Conservation (phyloP, 2,113 vertebrate genomes). For the Saccopteryx bilineata region DNA sequence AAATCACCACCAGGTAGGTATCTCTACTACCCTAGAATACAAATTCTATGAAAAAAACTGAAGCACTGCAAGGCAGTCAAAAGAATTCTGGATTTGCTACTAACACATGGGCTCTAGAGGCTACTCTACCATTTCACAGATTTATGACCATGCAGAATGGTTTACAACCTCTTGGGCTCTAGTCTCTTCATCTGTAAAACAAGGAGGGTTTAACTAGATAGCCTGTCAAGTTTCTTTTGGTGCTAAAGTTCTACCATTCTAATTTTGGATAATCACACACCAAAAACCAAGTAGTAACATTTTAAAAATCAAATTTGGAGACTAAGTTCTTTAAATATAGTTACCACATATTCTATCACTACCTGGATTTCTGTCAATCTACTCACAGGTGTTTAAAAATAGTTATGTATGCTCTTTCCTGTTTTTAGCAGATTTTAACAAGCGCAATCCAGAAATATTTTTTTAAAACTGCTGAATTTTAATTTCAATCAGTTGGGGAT, state of each 20-base stretch:
- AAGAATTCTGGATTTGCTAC: not conserved
- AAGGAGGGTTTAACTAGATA: not conserved
- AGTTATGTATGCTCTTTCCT: not conserved
- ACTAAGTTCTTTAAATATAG: not conserved
- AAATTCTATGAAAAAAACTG: slow-evolving; percentile 9
- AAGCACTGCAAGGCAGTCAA: not conserved
- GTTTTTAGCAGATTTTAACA: slow-evolving; percentile 43
- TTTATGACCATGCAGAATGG: not conserved
- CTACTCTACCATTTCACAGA: not conserved
- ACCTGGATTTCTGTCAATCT: not conserved
- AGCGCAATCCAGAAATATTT: not conserved
- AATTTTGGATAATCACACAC: not conserved
- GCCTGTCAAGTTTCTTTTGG: not conserved
- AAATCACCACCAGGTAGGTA: not conserved
- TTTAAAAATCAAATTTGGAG: slow-evolving; percentile 25
- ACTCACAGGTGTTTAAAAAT: not conserved
- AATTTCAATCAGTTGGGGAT: not conserved
- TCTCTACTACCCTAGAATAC: not conserved
- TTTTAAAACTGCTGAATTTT: not conserved
- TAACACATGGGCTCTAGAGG: not conserved
- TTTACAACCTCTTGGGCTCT: not conserved
- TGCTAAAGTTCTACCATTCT: not conserved
- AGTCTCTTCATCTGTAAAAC: slow-evolving; percentile 28
- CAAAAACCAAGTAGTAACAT: not conserved
- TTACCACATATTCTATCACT: not conserved